phyloP scores from a whole-genome alignment of 2,888 invertebrate species.

The Thecophora atra region DNA sequence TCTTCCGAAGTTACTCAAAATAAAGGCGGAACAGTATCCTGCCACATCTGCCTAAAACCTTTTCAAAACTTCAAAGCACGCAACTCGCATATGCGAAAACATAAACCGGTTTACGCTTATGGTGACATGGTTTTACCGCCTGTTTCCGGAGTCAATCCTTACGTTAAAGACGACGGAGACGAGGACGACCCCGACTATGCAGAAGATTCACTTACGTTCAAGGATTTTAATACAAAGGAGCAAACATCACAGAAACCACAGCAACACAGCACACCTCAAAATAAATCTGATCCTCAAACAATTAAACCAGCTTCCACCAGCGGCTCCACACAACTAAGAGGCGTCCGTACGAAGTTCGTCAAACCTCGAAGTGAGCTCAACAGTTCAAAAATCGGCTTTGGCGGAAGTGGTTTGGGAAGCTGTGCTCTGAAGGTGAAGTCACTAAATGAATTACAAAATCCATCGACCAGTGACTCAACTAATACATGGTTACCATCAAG shows the following conservation, averaged over 20 bases:
- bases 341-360: conserved; percentile 46
- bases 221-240: background rate
- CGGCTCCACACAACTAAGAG: conserved; percentile 30
- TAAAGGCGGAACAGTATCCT: conserved; percentile 47
- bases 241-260: background rate
- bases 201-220: background rate
- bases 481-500: background rate
- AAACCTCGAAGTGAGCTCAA: conserved; percentile 41
- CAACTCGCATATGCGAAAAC: conserved; percentile 58
- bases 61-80: conserved; percentile 54
- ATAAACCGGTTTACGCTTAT: conserved; percentile 46
- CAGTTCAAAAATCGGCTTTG: background rate
- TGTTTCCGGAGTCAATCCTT: background rate
- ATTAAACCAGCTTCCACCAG: background rate
- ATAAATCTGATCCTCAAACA: conserved; percentile 20
- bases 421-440: conserved; percentile 28
- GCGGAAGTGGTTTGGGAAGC: background rate
- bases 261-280: conserved; percentile 1
- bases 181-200: conserved; percentile 4
- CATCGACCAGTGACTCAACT: background rate
- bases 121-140: conserved; percentile 36
- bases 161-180: conserved; percentile 11
- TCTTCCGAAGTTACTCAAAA: conserved; percentile 18
- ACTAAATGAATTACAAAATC: conserved; percentile 32
- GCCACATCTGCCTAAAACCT: conserved; percentile 51